Evolutionary conservation across 2,888 invertebrate genomes (phyloP), one percentile per base, ranked within the genome.

Genomic region (Allophyes oxyacanthae): DNA sequence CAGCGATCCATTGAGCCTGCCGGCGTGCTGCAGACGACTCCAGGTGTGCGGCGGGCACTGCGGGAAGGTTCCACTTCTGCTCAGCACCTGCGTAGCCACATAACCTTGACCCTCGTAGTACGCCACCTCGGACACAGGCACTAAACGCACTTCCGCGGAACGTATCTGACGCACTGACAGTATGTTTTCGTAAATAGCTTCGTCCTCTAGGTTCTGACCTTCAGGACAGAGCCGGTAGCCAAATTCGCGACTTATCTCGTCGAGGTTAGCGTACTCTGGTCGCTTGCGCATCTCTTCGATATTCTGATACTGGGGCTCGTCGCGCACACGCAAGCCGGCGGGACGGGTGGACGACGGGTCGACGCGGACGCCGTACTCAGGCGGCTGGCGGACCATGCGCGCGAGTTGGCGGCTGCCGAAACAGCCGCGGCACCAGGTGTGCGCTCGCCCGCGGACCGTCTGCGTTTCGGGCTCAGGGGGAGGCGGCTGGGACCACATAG

Each of bases 401-500:
- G 94, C 91, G 50, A 94, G 81, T 64, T 88, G 87, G 63, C 88
- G 80, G 67, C 81, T 77, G 68, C 88, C 86, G 73, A 78, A 81
- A 82, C 87, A 88, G 41, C 86, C 86, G 57, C 84, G 81, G 77
- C 88, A 84, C 78, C 87, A 87, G 74, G 85, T 79, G 81, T 83
- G 88, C 43, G 87, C 87, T 74, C 90, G 90, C 72, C 85, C 87
- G 64, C 87, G 85, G 84, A 88, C 83, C 71, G 85, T 79, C 67
- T 78, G 77, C 45, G 77, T 56, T 77, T 87, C 86, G 77, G 87
- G 84, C 64, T 85, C 91, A 82, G 92, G 92, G 82, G 88, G 91
- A 83, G 92, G 90, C 86, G 90, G 92, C 78, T 91, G 91, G 88
- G 91, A 92, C 94, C 94, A 94, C 94, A 94, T 94, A 82, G 90